Evolutionary conservation across 1,140 invertebrate genomes (phyloP).

Genomic region (Colletes gigas): DNA sequence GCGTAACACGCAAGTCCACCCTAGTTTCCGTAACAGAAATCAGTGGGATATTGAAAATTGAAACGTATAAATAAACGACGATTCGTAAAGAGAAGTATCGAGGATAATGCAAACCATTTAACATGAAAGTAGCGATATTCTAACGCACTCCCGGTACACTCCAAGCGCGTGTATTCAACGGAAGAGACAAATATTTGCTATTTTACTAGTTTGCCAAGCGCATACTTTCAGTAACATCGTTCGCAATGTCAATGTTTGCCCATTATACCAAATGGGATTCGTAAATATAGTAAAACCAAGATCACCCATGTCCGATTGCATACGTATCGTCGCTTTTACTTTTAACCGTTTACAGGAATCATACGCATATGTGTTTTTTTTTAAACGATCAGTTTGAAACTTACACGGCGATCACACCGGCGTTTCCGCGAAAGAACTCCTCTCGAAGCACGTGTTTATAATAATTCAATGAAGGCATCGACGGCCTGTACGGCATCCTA

Average conservation of each 20-base stretch:
- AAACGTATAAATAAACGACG: too few species aligned
- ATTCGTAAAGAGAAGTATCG: too few species aligned
- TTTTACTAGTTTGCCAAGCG: not conserved
- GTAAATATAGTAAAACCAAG: not conserved
- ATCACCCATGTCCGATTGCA: not conserved
- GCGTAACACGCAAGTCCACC: not conserved
- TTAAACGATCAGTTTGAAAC: conserved; percentile 65
- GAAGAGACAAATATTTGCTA: conserved; percentile 23
- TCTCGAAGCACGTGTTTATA: conserved; percentile 88
- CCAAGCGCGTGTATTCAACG: too few species aligned
- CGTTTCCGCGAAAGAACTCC: conserved; percentile 86
- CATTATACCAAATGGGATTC: not conserved
- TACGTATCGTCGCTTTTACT: not conserved
- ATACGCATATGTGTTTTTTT: too few species aligned
- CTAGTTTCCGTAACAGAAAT: not conserved
- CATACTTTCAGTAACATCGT: not conserved
- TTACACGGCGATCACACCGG: conserved; percentile 91
- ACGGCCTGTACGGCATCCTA: conserved; percentile 87
- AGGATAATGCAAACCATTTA: not conserved
- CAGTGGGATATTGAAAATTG: too few species aligned
- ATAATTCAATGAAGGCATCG: conserved; percentile 89
- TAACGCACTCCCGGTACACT: not conserved
- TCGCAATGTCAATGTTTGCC: conserved; percentile 21
- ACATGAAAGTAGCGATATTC: not conserved
- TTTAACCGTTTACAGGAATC: not conserved